Evolutionary conservation across 1,140 invertebrate species (phyloP).

Genomic region (Lysiphlebus fabarum): DNA sequence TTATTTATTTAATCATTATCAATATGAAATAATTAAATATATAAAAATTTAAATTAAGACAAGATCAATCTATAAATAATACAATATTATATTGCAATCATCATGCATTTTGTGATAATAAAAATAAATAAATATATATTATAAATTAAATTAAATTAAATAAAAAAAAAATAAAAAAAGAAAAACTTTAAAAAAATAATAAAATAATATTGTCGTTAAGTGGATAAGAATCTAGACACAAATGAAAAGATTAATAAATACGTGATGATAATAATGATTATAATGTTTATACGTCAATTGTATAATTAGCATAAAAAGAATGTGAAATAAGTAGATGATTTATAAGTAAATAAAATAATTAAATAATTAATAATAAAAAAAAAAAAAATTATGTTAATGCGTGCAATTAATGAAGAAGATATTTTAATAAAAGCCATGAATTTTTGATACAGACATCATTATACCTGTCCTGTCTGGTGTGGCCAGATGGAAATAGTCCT

Average conservation of each 20-base stretch:
- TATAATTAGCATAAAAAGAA: background rate
- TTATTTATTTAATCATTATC: no score
- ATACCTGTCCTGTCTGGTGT: conserved; percentile 56
- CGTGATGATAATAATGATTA: background rate
- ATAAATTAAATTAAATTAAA: no score
- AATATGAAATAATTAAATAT: background rate
- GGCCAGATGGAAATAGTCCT: conserved; percentile 53
- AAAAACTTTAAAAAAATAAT: no score
- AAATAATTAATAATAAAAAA: background rate
- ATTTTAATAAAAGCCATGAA: conserved; percentile 49
- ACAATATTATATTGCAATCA: no score
- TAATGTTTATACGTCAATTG: background rate
- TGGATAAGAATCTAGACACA: background rate
- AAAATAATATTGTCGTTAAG: background rate
- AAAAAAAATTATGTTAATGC: background rate
- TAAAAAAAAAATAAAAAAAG: no score
- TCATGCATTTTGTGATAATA: no score
- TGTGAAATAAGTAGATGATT: background rate
- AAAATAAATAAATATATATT: no score
- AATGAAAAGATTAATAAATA: background rate
- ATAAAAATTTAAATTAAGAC: background rate
- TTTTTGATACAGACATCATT: conserved; percentile 57
- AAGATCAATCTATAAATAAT: no score
- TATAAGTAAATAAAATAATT: background rate
- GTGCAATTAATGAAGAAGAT: conserved; percentile 28